Conservation (phyloP, 2,113 vertebrate species). For the Cryptotis parvus region DNA sequence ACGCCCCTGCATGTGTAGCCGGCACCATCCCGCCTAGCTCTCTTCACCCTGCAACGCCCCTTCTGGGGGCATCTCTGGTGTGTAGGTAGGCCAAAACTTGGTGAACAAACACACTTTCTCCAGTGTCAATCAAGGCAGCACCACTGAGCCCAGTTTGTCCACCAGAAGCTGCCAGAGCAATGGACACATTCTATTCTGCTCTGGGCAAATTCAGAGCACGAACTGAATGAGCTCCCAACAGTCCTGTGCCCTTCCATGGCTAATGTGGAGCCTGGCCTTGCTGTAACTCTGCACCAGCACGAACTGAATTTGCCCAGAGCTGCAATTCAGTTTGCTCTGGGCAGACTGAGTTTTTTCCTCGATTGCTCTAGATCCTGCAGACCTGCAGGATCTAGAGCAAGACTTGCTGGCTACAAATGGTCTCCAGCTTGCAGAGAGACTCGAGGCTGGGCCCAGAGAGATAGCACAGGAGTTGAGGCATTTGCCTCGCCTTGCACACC, state of each 20-base stretch:
- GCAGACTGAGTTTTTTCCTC: too few species aligned
- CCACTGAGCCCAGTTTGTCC: not conserved
- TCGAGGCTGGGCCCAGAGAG: too few species aligned
- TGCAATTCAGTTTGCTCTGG: too few species aligned
- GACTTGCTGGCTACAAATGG: not conserved
- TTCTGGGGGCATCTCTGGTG: not conserved
- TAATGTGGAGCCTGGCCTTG: not conserved
- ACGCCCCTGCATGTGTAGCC: too few species aligned
- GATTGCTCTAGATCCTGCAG: too few species aligned
- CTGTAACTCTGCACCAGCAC: too few species aligned
- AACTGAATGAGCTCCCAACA: too few species aligned
- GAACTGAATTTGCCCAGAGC: too few species aligned
- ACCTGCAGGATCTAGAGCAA: not conserved
- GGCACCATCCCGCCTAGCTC: not conserved
- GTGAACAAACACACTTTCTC: not conserved
- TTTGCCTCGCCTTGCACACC: too few species aligned
- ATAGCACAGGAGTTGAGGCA: too few species aligned
- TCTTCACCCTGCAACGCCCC: rapidly evolving
- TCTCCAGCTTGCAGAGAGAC: not conserved
- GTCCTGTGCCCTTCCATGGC: not conserved
- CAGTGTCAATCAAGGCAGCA: not conserved
- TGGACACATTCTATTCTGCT: not conserved
- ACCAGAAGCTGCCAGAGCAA: not conserved
- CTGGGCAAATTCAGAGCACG: not conserved
- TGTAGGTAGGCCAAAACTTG: not conserved